Evolutionary conservation across 2,888 invertebrate genomes (phyloP).

Genomic region (Rhingia campestris): DNA sequence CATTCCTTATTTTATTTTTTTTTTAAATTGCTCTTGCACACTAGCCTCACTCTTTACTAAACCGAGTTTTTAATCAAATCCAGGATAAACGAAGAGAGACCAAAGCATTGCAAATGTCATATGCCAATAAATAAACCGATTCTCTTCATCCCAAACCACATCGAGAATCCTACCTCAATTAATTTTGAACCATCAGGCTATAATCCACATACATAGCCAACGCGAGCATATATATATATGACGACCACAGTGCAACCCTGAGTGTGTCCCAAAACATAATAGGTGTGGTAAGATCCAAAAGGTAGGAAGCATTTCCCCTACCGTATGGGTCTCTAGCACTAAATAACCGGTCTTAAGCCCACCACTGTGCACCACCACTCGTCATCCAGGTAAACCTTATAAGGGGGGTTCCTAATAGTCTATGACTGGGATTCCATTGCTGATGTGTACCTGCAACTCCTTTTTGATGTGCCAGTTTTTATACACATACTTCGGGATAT

Average conservation of each 20-base stretch:
- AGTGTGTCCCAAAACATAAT: constrained; percentile 23
- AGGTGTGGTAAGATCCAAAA: constrained; percentile 37
- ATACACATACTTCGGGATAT: constrained; percentile 5
- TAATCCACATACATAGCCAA: constrained; percentile 7
- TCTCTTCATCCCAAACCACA: neutral
- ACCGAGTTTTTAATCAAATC: too few relatives aligned
- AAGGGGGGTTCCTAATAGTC: constrained; percentile 20
- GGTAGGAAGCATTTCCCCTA: constrained; percentile 25
- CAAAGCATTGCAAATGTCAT: too few relatives aligned
- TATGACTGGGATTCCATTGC: constrained; percentile 18
- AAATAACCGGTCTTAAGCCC: constrained; percentile 44
- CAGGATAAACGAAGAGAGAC: too few relatives aligned
- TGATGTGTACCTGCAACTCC: constrained; percentile 40
- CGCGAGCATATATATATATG: neutral
- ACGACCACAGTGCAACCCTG: constrained; percentile 4
- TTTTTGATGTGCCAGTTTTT: constrained; percentile 21
- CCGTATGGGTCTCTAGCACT: neutral
- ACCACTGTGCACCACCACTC: constrained; percentile 6
- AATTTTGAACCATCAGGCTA: constrained; percentile 11
- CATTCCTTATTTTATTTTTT: too few relatives aligned
- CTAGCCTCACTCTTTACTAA: too few relatives aligned
- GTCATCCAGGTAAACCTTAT: constrained; percentile 17
- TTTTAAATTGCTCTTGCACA: too few relatives aligned
- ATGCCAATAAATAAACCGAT: too few relatives aligned
- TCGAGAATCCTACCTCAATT: constrained; percentile 49